phyloP scores from a whole-genome alignment of 2,113 vertebrate species.

The Narcine bancroftii region DNA sequence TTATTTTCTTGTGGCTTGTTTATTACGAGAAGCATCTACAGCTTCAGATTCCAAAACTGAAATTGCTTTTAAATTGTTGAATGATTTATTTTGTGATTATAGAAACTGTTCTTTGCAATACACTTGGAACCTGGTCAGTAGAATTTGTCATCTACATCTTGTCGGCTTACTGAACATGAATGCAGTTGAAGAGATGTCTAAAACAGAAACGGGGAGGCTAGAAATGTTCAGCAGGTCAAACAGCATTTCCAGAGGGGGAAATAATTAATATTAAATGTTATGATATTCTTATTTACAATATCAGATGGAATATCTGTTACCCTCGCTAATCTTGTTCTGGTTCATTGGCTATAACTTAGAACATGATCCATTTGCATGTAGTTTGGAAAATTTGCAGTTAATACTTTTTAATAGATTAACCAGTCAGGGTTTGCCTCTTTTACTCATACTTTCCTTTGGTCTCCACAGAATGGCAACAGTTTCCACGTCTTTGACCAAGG shows the following conservation, averaged over 20 bases:
- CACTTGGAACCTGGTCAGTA: background rate
- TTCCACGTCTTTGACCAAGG: slow-evolving; percentile 92
- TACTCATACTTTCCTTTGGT: slow-evolving; percentile 38
- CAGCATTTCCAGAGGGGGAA: no score
- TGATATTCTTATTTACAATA: no score
- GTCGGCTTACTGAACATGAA: background rate
- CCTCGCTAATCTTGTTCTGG: background rate
- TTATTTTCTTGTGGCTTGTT: background rate
- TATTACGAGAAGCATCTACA: background rate
- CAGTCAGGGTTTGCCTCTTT: background rate
- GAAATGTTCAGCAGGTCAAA: no score
- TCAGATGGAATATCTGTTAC: background rate
- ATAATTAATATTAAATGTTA: no score
- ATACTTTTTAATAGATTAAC: background rate
- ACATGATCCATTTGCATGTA: background rate
- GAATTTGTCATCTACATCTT: background rate
- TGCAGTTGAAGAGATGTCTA: background rate
- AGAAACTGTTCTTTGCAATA: background rate
- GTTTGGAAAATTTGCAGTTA: background rate
- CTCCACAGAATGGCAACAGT: slow-evolving; percentile 71
- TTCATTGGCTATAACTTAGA: background rate
- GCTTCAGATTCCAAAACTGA: background rate
- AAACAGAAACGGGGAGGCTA: no score
- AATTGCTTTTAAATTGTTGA: background rate
- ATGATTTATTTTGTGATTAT: background rate